Conservation (phyloP, 1,140 invertebrate species). For the Drosophila littoralis region DNA sequence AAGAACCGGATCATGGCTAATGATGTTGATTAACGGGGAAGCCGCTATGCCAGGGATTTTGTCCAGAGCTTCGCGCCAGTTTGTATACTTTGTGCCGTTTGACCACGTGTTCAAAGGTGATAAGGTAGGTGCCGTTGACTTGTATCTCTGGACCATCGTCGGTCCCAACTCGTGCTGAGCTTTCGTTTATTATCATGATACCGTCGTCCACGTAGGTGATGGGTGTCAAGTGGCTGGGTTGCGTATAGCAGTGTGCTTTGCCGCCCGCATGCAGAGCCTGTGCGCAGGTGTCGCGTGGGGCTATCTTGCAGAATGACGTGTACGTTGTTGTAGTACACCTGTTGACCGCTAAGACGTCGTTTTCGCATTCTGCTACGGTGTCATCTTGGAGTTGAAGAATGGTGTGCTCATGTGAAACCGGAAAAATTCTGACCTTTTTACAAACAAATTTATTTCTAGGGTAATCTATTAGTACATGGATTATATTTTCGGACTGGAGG, state of each 20-base stretch:
- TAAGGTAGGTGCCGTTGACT: background rate
- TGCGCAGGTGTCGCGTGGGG: background rate
- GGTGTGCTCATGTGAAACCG: background rate
- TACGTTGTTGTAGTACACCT: background rate
- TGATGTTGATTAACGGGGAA: slow-evolving; percentile 12
- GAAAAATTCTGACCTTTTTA: too few relatives aligned
- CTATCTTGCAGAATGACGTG: slow-evolving; percentile 1
- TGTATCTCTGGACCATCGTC: background rate
- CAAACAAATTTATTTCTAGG: too few relatives aligned
- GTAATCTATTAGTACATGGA: too few relatives aligned
- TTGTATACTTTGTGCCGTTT: slow-evolving; percentile 7
- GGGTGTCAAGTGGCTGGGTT: background rate
- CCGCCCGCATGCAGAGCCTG: background rate
- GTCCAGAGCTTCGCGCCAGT: background rate
- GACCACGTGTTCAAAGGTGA: background rate
- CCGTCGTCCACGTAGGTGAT: background rate
- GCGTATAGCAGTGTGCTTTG: background rate
- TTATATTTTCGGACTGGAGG: too few relatives aligned
- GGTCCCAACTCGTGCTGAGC: background rate
- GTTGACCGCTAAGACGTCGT: background rate
- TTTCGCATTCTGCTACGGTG: slow-evolving; percentile 1
- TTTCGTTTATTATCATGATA: slow-evolving; percentile 1
- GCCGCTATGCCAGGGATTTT: slow-evolving; percentile 9
- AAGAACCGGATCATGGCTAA: background rate
- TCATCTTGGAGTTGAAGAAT: slow-evolving; percentile 6